Conservation (phyloP, 1,140 invertebrate species). For the Papilio xuthus region DNA sequence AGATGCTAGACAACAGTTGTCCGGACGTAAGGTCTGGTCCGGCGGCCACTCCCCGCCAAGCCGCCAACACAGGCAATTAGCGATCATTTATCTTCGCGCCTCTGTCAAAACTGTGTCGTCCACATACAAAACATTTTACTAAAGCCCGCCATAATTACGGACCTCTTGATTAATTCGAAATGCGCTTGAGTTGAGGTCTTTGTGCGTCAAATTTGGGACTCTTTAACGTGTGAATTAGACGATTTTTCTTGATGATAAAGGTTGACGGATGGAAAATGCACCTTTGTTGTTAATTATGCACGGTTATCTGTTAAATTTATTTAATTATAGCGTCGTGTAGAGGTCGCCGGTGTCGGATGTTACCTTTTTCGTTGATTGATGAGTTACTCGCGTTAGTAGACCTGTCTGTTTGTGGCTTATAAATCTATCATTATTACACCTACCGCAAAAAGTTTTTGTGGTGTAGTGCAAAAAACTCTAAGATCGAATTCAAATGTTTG, state of each 20-base stretch:
- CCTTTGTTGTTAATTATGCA: constrained; percentile 69
- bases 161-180: constrained; percentile 71
- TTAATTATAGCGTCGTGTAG: constrained; percentile 64
- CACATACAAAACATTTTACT: constrained; percentile 71
- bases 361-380: constrained; percentile 38
- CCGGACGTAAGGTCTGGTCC: constrained; percentile 49
- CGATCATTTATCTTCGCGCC: constrained; percentile 73
- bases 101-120: constrained; percentile 77
- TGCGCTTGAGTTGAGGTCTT: constrained; percentile 53
- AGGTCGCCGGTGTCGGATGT: constrained; percentile 31
- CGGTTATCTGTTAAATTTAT: constrained; percentile 70
- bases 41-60: constrained; percentile 51
- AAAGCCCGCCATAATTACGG: constrained; percentile 69
- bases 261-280: constrained; percentile 65
- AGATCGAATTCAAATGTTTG: not conserved
- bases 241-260: constrained; percentile 77
- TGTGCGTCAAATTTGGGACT: constrained; percentile 59
- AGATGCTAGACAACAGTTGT: constrained; percentile 55
- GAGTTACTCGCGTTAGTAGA: constrained; percentile 21
- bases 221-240: constrained; percentile 74
- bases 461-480: not conserved
- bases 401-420: constrained; percentile 25
- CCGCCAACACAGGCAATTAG: constrained; percentile 61
- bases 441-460: constrained; percentile 1
- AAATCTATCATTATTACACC: constrained; percentile 38